Conservation (phyloP, 2,888 invertebrate genomes). For the Gortyna flavago region DNA sequence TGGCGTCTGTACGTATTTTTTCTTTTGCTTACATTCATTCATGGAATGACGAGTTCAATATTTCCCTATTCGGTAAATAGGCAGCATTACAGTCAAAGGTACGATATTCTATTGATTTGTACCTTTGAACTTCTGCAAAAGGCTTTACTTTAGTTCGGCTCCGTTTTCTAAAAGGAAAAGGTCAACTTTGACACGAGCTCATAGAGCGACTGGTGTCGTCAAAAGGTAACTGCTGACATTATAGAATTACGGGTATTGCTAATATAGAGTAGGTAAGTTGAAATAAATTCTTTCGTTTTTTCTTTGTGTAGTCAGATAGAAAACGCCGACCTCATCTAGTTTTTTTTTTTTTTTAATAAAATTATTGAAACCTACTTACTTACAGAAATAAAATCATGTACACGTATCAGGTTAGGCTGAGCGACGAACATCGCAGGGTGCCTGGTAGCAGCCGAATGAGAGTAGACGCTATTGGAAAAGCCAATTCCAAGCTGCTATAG, state of each 20-base stretch:
- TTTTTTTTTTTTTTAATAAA: too few species aligned
- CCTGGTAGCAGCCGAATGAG: too few species aligned
- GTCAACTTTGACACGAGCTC: slow-evolving; percentile 13
- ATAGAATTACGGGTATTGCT: slow-evolving; percentile 9
- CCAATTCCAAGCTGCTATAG: too few species aligned
- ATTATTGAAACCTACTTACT: too few species aligned
- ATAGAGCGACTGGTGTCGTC: not conserved
- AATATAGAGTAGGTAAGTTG: slow-evolving; percentile 7
- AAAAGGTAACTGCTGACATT: slow-evolving; percentile 9
- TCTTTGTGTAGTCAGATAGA: not conserved
- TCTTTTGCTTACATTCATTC: not conserved
- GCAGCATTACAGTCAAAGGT: slow-evolving; percentile 30
- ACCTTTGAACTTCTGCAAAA: slow-evolving; percentile 23
- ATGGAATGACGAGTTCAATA: slow-evolving; percentile 7
- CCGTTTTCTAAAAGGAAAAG: slow-evolving; percentile 18
- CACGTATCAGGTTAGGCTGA: too few species aligned
- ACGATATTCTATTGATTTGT: slow-evolving; percentile 34
- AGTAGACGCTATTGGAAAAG: too few species aligned
- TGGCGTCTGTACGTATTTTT: too few species aligned
- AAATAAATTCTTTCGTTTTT: not conserved
- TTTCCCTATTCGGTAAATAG: slow-evolving; percentile 18
- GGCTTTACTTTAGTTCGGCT: slow-evolving; percentile 6
- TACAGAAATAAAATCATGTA: too few species aligned
- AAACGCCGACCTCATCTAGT: too few species aligned
- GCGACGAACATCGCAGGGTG: too few species aligned